A percentile compares a stretch with the other conserved stretches of the same genome.
These are phyloP conservation scores for Lucifuga dentata DNA, from an alignment of 2,113 vertebrate genomes.

Conservation along the genomic window DNA sequence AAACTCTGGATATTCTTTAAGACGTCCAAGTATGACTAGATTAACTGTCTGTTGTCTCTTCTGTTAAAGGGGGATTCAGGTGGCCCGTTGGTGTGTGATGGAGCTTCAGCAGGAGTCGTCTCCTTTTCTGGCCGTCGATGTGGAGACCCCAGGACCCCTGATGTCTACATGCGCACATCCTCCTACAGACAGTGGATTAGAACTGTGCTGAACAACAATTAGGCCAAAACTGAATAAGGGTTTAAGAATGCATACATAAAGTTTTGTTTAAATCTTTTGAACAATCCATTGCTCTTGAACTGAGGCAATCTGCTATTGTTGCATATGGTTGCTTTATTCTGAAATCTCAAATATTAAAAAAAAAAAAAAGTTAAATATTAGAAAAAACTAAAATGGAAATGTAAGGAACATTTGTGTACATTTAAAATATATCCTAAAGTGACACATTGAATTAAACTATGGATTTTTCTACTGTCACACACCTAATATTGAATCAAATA, in stretches of 20 bases:
- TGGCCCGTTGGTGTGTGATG: conserved; percentile 86
- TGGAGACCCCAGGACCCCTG: conserved; percentile 68
- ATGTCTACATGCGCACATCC: conserved; percentile 76
- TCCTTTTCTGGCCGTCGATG: conserved; percentile 79
- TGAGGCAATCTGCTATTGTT: too few relatives aligned
- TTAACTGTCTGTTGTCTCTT: not conserved
- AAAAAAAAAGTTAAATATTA: too few relatives aligned
- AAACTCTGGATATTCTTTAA: not conserved
- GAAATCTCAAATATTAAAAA: too few relatives aligned
- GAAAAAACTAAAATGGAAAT: too few relatives aligned
- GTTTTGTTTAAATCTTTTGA: not conserved
- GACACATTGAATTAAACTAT: too few relatives aligned
- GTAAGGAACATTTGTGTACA: too few relatives aligned
- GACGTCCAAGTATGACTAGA: not conserved
- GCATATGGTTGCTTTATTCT: too few relatives aligned
- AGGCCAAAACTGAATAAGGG: not conserved
- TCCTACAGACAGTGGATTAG: conserved; percentile 61
- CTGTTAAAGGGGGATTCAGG: conserved; percentile 89
- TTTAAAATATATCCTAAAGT: too few relatives aligned
- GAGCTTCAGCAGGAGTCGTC: conserved; percentile 83
- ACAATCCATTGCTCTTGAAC: too few relatives aligned
- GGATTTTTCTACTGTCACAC: too few relatives aligned
- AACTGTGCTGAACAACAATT: conserved; percentile 37
- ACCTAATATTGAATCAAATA: too few relatives aligned
- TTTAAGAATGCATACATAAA: not conserved